Percentiles rank a stretch among this genome's conserved stretches.
Conservation (phyloP, 2,113 vertebrate genomes). For the Holacanthus passer region DNA sequence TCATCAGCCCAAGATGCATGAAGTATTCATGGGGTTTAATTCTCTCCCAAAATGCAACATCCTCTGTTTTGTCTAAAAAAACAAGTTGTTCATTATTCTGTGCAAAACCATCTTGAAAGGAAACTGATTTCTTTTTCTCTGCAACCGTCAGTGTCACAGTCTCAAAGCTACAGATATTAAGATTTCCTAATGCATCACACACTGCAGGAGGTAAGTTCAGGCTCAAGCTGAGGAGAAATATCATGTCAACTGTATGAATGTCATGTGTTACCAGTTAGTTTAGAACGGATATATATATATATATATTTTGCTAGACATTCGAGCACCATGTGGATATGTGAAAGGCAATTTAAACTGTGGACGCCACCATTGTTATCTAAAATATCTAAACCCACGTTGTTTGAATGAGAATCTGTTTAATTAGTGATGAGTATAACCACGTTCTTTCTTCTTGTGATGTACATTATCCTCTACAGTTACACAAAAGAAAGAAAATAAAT, state of each 20-base stretch:
- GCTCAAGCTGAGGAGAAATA: not conserved
- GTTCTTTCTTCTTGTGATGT: not conserved
- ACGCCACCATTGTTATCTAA: not conserved
- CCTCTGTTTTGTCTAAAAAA: not conserved
- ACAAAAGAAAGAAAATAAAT: too few species aligned
- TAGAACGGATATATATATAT: too few species aligned
- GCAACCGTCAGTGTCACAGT: fast-evolving
- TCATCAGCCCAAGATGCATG: too few species aligned
- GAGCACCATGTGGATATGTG: not conserved
- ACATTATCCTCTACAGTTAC: not conserved
- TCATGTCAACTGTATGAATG: not conserved
- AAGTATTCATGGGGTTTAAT: not conserved
- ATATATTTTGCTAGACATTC: not conserved
- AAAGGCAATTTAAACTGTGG: not conserved
- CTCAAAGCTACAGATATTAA: not conserved
- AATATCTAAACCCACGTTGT: not conserved
- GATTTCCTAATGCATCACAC: not conserved
- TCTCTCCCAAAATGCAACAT: too few species aligned
- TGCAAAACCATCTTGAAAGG: not conserved
- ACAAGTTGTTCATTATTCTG: not conserved
- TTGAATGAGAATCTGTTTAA: not conserved
- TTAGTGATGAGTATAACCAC: not conserved
- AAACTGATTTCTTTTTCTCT: not conserved
- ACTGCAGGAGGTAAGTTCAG: not conserved
- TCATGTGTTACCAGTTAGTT: not conserved